A percentile compares a stretch with the other conserved stretches of the same genome.
These are phyloP conservation scores for Micrasema minimum DNA, from an alignment of 1,140 invertebrate genomes.

Conservation along the genomic window DNA sequence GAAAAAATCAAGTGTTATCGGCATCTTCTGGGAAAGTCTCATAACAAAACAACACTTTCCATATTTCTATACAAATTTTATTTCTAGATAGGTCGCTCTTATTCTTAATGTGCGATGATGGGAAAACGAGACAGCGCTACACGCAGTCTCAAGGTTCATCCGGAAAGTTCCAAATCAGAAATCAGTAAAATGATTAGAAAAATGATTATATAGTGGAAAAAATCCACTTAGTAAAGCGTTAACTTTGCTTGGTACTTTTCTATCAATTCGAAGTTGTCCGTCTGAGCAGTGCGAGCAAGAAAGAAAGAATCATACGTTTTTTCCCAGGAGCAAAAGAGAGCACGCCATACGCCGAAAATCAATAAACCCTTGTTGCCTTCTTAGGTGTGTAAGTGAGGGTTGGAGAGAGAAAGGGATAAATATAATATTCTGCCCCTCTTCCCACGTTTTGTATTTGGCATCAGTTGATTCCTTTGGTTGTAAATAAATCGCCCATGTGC, in stretches of 20 bases:
- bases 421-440: background rate
- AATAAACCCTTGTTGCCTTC: slow-evolving; percentile 44
- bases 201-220: background rate
- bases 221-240: slow-evolving; percentile 5
- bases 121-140: slow-evolving; percentile 3
- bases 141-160: slow-evolving; percentile 25
- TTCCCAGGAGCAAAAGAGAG: slow-evolving; percentile 1
- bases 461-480: background rate
- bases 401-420: slow-evolving; percentile 26
- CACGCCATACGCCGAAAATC: slow-evolving; percentile 41
- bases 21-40: too few relatives aligned
- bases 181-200: slow-evolving; percentile 20
- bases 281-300: slow-evolving; percentile 17
- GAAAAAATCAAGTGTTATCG: too few relatives aligned
- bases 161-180: background rate
- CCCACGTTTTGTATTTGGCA: background rate
- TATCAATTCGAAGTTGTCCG: slow-evolving; percentile 13
- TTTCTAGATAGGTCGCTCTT: too few relatives aligned
- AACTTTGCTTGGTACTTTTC: slow-evolving; percentile 23
- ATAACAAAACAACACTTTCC: too few relatives aligned
- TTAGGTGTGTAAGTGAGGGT: slow-evolving; percentile 14
- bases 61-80: too few relatives aligned
- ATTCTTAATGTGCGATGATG: too few relatives aligned
- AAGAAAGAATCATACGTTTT: slow-evolving; percentile 10
- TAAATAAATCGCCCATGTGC: slow-evolving; percentile 26